Evolutionary conservation across 92 coral and sea anemone genomes (phyloP).

Genomic region (Umimayanthus kanabou): DNA sequence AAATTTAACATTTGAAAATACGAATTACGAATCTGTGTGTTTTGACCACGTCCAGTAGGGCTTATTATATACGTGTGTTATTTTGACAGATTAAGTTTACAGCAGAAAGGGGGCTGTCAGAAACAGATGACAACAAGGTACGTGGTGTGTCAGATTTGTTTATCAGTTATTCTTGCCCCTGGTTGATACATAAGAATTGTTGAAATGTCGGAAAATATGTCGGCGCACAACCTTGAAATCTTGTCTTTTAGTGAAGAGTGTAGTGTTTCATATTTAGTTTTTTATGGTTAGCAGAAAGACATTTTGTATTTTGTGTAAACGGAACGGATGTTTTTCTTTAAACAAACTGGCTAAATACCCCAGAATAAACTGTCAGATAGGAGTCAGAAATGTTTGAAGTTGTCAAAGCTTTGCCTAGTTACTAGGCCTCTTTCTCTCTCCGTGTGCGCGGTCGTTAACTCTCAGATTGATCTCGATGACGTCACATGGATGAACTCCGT

Average conservation of each 20-base stretch:
- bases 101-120: slow-evolving; percentile 72
- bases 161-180: not conserved
- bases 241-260: too few relatives aligned
- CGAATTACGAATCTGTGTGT: not conserved
- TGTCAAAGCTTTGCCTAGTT: not conserved
- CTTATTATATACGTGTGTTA: not conserved
- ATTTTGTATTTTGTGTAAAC: too few relatives aligned
- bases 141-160: not conserved
- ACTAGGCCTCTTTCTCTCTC: too few relatives aligned
- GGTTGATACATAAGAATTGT: too few relatives aligned
- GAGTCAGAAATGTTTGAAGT: not conserved
- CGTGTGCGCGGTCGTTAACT: too few relatives aligned
- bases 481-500: too few relatives aligned
- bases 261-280: too few relatives aligned
- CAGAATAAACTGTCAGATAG: not conserved
- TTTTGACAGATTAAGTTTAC: slow-evolving; percentile 69
- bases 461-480: too few relatives aligned
- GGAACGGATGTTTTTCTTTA: too few relatives aligned
- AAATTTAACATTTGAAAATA: not conserved
- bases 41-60: not conserved
- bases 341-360: not conserved
- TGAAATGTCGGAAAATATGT: too few relatives aligned
- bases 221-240: too few relatives aligned
- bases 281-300: too few relatives aligned
- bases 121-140: slow-evolving; percentile 84